Evolutionary conservation across 2,797 vertebrate species (phyloP), one percentile per base, ranked within the genome.

Genomic region (Zenarchopterus dispar): DNA sequence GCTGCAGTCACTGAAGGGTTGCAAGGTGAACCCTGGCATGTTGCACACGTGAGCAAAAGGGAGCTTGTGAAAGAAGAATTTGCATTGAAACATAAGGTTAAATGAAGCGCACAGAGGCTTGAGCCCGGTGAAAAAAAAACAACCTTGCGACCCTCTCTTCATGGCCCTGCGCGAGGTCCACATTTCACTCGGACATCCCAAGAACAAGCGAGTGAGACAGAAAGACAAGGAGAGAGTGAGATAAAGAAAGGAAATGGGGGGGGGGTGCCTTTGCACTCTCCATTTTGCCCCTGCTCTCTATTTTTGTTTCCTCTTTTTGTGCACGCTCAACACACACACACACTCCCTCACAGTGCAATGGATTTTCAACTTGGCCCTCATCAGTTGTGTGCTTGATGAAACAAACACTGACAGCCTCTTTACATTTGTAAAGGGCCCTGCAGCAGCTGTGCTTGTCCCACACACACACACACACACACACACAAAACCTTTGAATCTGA

Each of bases 391-490:
- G 94, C 91, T 94, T 95, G 96, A 98, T 97, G 96, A 98, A 97
- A 98, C 95, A 96, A 97, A 98, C 95, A 96, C 94, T 97, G 97
- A 98, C 96, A 98, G 97, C 95, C 96, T 97, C 96, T 99, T 99
- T 98, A 96, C 97, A 99, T 99, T 97, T 99, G 95, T 97, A 99
- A 99, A 97, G 96, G 94, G 93, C 95, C 94, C 94, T 94, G 93
- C 88, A 97, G 96, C 97, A 99, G 97, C 97, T 99, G 97, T 95
- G 95, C 95, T 94, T 94, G 96, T 98, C 95, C 94, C 96, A 96
- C 95, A 88, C 95, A 95, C 91, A 95, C 93, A 93, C 60, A 70
- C 82, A 11, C 52, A 43, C 70, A 75, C 54, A 73, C 75, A 64
- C 67, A 64, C 36, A 82, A 68, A 77, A 46, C 62, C 82, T 94